Percentiles rank a stretch among this genome's conserved stretches.
Evolutionary conservation across 2,113 vertebrate species (phyloP).

Genomic region (Cryptomyrus ogoouensis): DNA sequence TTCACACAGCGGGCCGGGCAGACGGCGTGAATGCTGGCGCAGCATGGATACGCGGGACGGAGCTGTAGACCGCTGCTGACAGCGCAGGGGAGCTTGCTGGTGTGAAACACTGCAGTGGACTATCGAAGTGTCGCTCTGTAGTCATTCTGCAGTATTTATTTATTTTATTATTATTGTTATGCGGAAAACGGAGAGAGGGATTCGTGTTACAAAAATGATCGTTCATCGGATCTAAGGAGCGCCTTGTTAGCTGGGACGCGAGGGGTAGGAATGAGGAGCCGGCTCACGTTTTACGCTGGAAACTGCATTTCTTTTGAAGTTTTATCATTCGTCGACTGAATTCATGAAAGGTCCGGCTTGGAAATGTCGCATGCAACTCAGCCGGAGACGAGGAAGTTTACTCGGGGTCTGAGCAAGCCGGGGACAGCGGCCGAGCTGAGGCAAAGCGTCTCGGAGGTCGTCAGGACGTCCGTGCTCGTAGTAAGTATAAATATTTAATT

Average conservation of each 20-base stretch:
- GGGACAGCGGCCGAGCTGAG: conserved; percentile 90
- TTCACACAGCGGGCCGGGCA: background rate
- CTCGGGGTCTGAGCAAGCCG: conserved; percentile 83
- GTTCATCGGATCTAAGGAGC: conserved; percentile 34
- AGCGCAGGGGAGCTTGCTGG: conserved; percentile 21
- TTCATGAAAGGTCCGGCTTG: conserved; percentile 32
- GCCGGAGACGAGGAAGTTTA: conserved; percentile 89
- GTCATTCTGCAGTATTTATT: background rate
- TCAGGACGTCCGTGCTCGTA: conserved; percentile 83
- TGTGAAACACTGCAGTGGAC: conserved; percentile 19
- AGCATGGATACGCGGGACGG: conserved; percentile 28
- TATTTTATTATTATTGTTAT: background rate
- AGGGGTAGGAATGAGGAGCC: conserved; percentile 16
- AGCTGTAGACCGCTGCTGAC: conserved; percentile 16
- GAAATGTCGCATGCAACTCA: conserved; percentile 53
- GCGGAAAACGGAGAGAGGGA: background rate
- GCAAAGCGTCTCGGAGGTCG: conserved; percentile 93
- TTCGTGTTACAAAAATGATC: conserved; percentile 33
- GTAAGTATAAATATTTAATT: conserved; percentile 59
- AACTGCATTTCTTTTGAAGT: background rate
- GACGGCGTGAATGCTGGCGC: conserved; percentile 20
- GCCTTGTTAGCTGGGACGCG: conserved; percentile 20
- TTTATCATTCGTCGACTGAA: conserved; percentile 8
- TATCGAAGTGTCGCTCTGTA: background rate
- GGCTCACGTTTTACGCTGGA: conserved; percentile 24